A percentile compares a stretch with the other conserved stretches of the same genome.
Conservation (phyloP, 1,140 invertebrate species). For the Cyrtorhinus lividipennis region DNA sequence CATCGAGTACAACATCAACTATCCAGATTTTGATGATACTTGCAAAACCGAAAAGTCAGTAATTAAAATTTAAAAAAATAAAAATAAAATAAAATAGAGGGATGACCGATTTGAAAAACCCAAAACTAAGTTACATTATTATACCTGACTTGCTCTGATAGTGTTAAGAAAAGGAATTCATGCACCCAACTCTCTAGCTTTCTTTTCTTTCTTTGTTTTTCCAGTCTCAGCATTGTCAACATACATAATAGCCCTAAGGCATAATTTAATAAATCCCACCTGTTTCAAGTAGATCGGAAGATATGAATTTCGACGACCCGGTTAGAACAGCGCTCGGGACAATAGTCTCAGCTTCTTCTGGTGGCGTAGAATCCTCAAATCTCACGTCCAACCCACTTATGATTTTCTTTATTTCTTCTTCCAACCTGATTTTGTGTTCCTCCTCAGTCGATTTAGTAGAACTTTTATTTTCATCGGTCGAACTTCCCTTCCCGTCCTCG, state of each 20-base stretch:
- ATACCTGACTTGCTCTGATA: too few species aligned
- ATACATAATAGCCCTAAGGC: neutral
- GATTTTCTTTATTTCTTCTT: slow-evolving; percentile 2
- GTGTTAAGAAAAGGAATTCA: too few species aligned
- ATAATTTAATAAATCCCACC: neutral
- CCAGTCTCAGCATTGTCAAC: neutral
- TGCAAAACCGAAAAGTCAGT: too few species aligned
- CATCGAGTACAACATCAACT: too few species aligned
- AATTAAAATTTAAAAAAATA: too few species aligned
- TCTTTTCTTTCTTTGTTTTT: too few species aligned
- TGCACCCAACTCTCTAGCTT: too few species aligned
- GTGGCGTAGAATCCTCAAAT: neutral
- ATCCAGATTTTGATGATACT: too few species aligned
- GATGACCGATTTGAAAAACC: too few species aligned
- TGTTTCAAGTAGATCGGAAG: neutral
- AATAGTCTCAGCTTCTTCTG: neutral
- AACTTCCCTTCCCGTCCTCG: neutral
- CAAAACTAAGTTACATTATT: too few species aligned
- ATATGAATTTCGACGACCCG: neutral
- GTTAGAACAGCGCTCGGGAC: too few species aligned
- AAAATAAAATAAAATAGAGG: too few species aligned
- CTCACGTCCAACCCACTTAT: neutral
- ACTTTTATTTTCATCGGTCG: neutral
- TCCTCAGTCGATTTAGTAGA: neutral
- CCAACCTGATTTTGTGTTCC: neutral